Evolutionary conservation across 2,113 vertebrate species (phyloP).

Genomic region (Donacobius atricapilla): DNA sequence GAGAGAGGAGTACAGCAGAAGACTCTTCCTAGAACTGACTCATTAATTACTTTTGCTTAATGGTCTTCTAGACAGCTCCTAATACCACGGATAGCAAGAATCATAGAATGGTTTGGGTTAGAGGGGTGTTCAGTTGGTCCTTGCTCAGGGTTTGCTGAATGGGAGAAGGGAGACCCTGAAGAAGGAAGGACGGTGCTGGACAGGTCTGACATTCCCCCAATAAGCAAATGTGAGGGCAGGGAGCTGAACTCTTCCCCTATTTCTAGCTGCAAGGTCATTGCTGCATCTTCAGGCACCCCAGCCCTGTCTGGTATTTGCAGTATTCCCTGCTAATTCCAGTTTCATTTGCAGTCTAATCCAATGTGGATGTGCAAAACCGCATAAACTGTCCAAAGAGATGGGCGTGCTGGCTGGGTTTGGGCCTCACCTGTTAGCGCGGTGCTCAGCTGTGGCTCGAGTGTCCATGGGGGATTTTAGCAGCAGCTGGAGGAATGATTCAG

Average conservation of each 20-base stretch:
- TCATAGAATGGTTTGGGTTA: neutral
- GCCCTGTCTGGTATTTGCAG: slow-evolving; percentile 25
- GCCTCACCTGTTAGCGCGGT: slow-evolving; percentile 11
- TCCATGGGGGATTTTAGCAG: neutral
- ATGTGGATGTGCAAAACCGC: slow-evolving; percentile 23
- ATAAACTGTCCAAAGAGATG: neutral
- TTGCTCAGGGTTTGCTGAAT: neutral
- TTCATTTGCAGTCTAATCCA: slow-evolving; percentile 57
- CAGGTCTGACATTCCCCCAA: neutral
- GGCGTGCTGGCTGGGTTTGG: neutral
- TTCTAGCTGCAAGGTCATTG: slow-evolving; percentile 27
- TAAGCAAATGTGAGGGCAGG: neutral
- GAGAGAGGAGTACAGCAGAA: neutral
- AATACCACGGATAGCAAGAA: neutral
- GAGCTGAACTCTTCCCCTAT: neutral
- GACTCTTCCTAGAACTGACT: neutral
- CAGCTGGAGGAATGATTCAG: neutral
- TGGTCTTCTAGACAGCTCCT: neutral
- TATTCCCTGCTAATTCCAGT: slow-evolving; percentile 48
- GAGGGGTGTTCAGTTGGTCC: neutral
- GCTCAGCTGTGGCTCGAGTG: neutral
- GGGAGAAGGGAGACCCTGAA: neutral
- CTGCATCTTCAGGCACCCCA: slow-evolving; percentile 2
- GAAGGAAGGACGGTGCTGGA: neutral
- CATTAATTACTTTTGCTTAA: neutral